phyloP scores from a whole-genome alignment of 2,797 vertebrate species.

The Pseudomugil gertrudae region DNA sequence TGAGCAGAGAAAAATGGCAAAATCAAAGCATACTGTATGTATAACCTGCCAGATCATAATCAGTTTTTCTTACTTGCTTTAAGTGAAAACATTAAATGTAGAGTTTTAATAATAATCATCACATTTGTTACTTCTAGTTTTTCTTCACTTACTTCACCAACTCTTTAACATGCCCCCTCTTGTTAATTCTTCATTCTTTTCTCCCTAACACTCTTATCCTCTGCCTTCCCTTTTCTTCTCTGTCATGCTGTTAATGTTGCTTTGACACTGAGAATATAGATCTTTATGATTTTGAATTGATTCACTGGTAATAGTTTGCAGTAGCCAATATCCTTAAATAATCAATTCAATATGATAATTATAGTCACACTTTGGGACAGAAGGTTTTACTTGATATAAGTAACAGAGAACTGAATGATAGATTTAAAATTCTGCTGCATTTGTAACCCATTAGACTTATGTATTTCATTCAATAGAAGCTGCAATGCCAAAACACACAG shows the following conservation, averaged over 20 bases:
- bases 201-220: too few relatives aligned
- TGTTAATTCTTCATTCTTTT: too few relatives aligned
- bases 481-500: conserved; percentile 56
- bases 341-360: conserved; percentile 18
- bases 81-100: background rate
- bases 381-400: conserved; percentile 11
- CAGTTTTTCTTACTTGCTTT: background rate
- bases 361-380: conserved; percentile 11
- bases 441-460: conserved; percentile 45
- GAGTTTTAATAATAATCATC: background rate
- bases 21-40: background rate
- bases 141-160: background rate
- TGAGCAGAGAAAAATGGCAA: background rate
- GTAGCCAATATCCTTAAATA: conserved; percentile 34
- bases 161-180: too few relatives aligned
- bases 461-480: conserved; percentile 45
- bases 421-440: conserved; percentile 37
- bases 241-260: conserved; percentile 33
- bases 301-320: conserved; percentile 18
- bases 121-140: background rate
- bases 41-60: background rate
- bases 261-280: conserved; percentile 11
- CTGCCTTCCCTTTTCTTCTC: background rate
- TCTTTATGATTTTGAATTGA: conserved; percentile 58
- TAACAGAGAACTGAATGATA: conserved; percentile 31